A percentile compares a stretch with the other conserved stretches of the same genome.
phyloP scores from a whole-genome alignment of 2,888 invertebrate genomes.

The Hydroisotoma schaefferi region DNA sequence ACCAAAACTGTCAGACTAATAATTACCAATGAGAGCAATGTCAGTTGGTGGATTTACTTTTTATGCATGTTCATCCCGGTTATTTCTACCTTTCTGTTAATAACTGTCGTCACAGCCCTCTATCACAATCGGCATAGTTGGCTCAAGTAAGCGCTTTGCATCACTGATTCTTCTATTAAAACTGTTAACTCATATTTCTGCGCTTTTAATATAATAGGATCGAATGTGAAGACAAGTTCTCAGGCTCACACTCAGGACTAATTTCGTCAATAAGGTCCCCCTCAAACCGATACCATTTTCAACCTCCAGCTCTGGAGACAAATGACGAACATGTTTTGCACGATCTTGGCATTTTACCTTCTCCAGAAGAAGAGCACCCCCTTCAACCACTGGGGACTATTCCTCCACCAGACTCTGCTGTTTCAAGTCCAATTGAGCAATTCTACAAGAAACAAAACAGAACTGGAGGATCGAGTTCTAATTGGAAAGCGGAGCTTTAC shows the following conservation, averaged over 20 bases:
- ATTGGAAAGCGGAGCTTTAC: constrained; percentile 15
- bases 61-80: constrained; percentile 25
- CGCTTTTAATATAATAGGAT: constrained; percentile 1
- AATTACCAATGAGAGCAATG: constrained; percentile 29
- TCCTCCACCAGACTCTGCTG: neutral
- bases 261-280: neutral
- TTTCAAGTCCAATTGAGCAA: neutral
- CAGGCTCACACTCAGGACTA: neutral
- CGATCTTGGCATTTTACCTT: constrained; percentile 9
- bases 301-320: no score
- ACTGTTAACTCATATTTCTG: neutral
- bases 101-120: constrained; percentile 21
- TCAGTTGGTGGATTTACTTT: constrained; percentile 12
- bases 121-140: constrained; percentile 39
- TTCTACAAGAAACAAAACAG: neutral
- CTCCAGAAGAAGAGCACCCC: neutral
- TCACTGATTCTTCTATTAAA: neutral
- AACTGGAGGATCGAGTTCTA: neutral
- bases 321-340: no score
- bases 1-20: constrained; percentile 30
- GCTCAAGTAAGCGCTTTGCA: constrained; percentile 26
- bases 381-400: neutral
- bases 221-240: constrained; percentile 8
- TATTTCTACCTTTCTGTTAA: constrained; percentile 14
- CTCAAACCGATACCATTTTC: no score